These are phyloP conservation scores for Biston betularia DNA, from an alignment of 2,888 invertebrate species.

Conservation along the genomic window DNA sequence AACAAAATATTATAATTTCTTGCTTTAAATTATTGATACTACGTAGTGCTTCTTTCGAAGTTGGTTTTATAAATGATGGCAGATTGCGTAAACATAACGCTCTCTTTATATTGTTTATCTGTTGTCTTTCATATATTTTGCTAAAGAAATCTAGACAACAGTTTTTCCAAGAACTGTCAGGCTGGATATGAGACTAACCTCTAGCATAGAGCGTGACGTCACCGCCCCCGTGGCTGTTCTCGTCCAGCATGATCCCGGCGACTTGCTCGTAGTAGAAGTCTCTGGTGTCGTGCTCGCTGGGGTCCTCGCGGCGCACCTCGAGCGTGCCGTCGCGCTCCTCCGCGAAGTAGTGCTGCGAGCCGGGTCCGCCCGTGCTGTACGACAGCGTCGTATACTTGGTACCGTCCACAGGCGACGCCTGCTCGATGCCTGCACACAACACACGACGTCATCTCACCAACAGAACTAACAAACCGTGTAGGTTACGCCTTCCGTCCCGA, in stretches of 20 bases:
- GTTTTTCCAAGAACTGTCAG: too few relatives aligned
- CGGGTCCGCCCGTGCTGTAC: conserved; percentile 91
- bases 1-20: too few relatives aligned
- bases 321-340: conserved; percentile 57
- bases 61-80: too few relatives aligned
- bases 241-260: conserved; percentile 89
- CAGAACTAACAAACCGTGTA: too few relatives aligned
- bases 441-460: too few relatives aligned
- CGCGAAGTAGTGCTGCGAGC: conserved; percentile 86
- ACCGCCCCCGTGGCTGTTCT: conserved; percentile 93
- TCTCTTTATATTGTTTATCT: too few relatives aligned
- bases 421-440: conserved; percentile 83
- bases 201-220: conserved; percentile 94
- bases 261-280: conserved; percentile 90
- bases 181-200: conserved; percentile 70
- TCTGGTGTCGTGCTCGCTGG: conserved; percentile 85
- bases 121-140: too few relatives aligned
- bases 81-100: too few relatives aligned
- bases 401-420: conserved; percentile 86
- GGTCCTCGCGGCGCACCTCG: conserved; percentile 85
- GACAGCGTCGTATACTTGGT: conserved; percentile 92
- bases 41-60: too few relatives aligned
- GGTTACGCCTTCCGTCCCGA: too few relatives aligned
- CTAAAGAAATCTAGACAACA: neutral
- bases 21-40: too few relatives aligned